Evolutionary conservation across 2,113 vertebrate genomes (phyloP).

Genomic region (Philantomba maxwellii): DNA sequence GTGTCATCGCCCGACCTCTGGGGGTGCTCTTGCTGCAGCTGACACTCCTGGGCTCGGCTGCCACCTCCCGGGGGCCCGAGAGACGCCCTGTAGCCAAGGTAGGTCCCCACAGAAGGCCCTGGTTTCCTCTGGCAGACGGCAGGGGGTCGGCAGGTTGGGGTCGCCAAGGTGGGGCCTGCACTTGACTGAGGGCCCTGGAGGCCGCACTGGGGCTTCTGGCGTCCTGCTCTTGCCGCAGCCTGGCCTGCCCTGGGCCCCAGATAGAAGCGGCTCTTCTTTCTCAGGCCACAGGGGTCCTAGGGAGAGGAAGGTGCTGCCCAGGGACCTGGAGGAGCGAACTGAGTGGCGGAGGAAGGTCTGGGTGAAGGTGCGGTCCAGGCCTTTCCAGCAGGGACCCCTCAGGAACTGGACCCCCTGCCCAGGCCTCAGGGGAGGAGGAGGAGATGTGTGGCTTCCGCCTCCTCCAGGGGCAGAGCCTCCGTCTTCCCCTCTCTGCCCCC

Average conservation of each 20-base stretch:
- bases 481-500: background rate
- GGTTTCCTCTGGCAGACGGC: background rate
- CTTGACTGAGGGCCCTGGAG: background rate
- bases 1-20: accelerated
- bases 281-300: background rate
- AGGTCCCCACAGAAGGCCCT: background rate
- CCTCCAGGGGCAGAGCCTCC: background rate
- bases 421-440: background rate
- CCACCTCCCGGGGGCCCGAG: accelerated
- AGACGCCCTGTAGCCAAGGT: accelerated
- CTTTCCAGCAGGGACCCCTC: background rate
- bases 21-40: background rate
- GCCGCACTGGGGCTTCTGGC: accelerated
- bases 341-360: background rate
- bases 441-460: too few species aligned
- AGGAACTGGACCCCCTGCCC: accelerated
- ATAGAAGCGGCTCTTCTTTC: background rate
- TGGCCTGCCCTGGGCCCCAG: accelerated
- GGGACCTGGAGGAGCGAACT: accelerated
- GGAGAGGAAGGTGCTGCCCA: too few species aligned
- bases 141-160: too few species aligned
- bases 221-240: background rate
- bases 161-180: accelerated
- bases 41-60: accelerated
- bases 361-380: accelerated